Evolutionary conservation across 2,113 vertebrate genomes (phyloP).

Genomic region (Dinomys branickii): DNA sequence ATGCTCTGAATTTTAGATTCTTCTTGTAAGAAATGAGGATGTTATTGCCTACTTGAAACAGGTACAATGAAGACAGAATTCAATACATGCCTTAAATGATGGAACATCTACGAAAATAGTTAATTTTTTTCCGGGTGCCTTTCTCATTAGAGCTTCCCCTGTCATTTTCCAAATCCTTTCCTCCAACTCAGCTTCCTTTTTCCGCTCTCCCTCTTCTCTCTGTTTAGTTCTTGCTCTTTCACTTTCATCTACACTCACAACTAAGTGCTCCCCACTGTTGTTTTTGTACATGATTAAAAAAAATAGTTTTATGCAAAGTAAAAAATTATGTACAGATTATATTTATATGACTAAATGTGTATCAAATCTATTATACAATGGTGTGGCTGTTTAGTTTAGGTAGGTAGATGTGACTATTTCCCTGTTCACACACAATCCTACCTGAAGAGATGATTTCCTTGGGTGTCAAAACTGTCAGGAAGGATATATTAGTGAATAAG

Average conservation of each 20-base stretch:
- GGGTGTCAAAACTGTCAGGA: slow-evolving; percentile 86
- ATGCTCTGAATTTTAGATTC: background rate
- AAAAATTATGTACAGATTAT: background rate
- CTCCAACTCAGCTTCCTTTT: background rate
- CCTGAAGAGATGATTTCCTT: slow-evolving; percentile 87
- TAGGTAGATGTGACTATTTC: background rate
- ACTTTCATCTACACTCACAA: no score
- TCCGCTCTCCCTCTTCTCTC: background rate
- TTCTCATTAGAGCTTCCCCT: background rate
- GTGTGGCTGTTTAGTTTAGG: no score
- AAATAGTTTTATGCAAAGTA: no score
- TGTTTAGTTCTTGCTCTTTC: background rate
- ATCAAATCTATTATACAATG: background rate
- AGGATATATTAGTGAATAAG: slow-evolving; percentile 86
- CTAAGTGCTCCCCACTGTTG: background rate
- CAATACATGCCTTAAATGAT: background rate
- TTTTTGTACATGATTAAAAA: background rate
- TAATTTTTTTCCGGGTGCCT: background rate
- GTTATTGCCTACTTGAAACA: background rate
- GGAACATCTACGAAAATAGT: background rate
- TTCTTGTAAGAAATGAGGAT: background rate
- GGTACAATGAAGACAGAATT: background rate
- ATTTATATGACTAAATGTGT: background rate
- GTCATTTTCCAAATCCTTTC: background rate
- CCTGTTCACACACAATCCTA: slow-evolving; percentile 56